phyloP scores from a whole-genome alignment of 1,140 invertebrate genomes.

The Plodia interpunctella region DNA sequence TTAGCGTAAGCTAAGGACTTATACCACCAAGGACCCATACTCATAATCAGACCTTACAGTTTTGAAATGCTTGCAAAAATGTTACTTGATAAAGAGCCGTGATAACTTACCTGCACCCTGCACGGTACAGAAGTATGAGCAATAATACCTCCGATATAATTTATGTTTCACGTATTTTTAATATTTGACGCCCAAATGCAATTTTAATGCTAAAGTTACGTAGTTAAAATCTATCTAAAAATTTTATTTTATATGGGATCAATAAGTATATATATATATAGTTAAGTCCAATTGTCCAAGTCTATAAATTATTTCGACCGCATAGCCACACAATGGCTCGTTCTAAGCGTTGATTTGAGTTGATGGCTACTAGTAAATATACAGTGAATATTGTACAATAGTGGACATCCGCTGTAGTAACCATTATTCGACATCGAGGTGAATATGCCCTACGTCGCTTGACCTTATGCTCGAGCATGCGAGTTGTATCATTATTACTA shows the following conservation, averaged over 20 bases:
- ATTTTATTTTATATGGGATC: neutral
- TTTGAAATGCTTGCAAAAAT: no score
- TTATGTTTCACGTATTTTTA: no score
- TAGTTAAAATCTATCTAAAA: neutral
- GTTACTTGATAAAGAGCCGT: no score
- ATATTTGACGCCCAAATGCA: no score
- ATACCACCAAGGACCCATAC: no score
- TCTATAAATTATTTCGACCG: neutral
- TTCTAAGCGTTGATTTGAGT: neutral
- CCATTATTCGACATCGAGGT: neutral
- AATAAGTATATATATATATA: no score
- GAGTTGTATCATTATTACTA: neutral
- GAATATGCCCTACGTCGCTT: neutral
- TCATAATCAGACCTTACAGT: no score
- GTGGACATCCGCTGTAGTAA: neutral
- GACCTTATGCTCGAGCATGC: neutral
- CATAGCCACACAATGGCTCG: neutral
- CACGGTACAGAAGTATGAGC: no score
- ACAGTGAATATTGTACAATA: neutral
- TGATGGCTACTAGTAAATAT: neutral
- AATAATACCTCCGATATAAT: no score
- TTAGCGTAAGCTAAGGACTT: no score
- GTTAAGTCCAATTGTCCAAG: neutral
- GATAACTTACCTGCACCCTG: no score
- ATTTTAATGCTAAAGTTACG: no score